Percentiles rank a stretch among this genome's conserved stretches.
phyloP scores from a whole-genome alignment of 2,888 invertebrate species.

The Hirtodrosophila cameraria region DNA sequence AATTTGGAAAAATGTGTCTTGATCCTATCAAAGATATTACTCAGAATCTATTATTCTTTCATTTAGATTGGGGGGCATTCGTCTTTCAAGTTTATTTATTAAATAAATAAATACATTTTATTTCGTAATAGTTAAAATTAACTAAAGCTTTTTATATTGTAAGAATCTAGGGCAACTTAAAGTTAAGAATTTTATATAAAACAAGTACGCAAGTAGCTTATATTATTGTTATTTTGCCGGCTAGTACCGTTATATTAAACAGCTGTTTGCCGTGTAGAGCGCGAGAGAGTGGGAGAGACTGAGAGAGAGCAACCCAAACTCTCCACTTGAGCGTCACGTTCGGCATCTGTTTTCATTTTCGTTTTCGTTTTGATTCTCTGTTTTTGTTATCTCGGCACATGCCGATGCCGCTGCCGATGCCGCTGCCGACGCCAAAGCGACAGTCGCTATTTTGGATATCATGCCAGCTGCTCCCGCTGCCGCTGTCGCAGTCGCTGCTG shows the following conservation, averaged over 20 bases:
- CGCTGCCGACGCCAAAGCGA: conserved; percentile 25
- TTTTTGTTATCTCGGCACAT: conserved; percentile 72
- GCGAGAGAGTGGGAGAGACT: conserved; percentile 24
- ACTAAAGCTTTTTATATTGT: too few relatives aligned
- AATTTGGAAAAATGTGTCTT: too few relatives aligned
- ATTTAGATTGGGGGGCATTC: too few relatives aligned
- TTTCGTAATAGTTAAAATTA: too few relatives aligned
- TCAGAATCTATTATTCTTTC: too few relatives aligned
- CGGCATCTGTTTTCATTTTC: conserved; percentile 45
- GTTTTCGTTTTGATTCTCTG: conserved; percentile 71
- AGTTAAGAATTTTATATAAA: not conserved
- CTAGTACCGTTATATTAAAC: conserved; percentile 55
- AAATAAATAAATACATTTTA: too few relatives aligned
- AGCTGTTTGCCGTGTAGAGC: conserved; percentile 51
- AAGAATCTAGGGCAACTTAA: conserved; percentile 11
- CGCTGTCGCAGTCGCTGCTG: conserved; percentile 13
- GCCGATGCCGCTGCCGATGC: conserved; percentile 30
- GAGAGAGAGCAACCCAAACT: conserved; percentile 37
- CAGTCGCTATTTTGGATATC: conserved; percentile 60
- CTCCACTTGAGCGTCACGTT: conserved; percentile 41
- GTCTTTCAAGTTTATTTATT: too few relatives aligned
- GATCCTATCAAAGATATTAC: too few relatives aligned
- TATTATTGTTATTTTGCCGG: conserved; percentile 51
- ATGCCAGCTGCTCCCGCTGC: conserved; percentile 51
- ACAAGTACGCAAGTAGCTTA: not conserved